These are phyloP conservation scores for Aptenodytes forsteri DNA, from an alignment of 2,113 vertebrate genomes.

Conservation along the genomic window DNA sequence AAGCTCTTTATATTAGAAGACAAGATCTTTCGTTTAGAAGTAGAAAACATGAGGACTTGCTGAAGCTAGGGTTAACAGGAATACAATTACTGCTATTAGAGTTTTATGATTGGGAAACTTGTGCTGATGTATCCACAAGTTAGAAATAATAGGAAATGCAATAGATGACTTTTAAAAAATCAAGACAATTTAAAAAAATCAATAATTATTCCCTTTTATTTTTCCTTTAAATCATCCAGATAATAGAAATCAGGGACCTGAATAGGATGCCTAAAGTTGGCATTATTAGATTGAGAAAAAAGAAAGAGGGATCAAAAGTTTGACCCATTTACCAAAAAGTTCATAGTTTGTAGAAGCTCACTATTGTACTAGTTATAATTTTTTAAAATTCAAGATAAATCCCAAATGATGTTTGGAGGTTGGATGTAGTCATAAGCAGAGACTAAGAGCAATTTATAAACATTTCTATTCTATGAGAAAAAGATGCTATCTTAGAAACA, in stretches of 20 bases:
- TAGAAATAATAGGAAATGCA: constrained; percentile 1
- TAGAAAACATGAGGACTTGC: neutral
- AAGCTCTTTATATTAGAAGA: neutral
- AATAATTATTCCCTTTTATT: constrained; percentile 28
- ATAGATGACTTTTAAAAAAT: neutral
- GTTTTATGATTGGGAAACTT: constrained; percentile 6
- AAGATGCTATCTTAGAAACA: constrained; percentile 8
- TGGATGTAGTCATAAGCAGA: neutral
- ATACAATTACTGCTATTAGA: neutral
- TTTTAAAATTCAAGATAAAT: neutral
- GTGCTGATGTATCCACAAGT: neutral
- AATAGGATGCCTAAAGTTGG: constrained; percentile 2
- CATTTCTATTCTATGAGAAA: neutral
- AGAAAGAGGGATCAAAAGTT: neutral
- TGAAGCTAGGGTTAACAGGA: constrained; percentile 10
- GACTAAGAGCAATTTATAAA: neutral
- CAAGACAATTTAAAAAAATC: neutral
- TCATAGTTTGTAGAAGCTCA: neutral
- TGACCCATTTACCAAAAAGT: neutral
- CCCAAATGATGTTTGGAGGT: neutral
- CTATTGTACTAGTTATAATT: neutral
- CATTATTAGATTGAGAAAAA: neutral
- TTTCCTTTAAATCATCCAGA: constrained; percentile 2
- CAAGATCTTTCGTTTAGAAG: neutral
- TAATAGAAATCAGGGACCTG: constrained; percentile 11